Evolutionary conservation across 2,113 vertebrate species (phyloP), one percentile per base, ranked within the genome.

Genomic region (Melospiza georgiana): DNA sequence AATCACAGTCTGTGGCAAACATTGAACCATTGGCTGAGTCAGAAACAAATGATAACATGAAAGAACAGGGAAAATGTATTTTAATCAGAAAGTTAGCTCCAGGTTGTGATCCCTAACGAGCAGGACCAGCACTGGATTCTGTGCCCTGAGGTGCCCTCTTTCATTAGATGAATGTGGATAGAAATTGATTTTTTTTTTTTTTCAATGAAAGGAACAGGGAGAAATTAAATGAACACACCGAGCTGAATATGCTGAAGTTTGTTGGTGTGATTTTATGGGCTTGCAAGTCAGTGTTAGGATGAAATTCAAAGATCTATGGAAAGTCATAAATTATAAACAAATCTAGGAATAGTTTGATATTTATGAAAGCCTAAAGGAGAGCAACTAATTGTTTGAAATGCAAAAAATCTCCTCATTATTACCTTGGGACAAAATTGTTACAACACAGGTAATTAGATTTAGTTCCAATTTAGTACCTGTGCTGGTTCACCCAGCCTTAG

Each of bases 41-140:
- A 97, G 88, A 89, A 94, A 31, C 74, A 89, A 94, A 96, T 17
- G 52, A 59, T 57, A 75, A 51, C 92, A 68, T 57, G 92, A 91
- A 95, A 93, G 86, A 91, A 63, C 65, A 90, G 57, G 54, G 84
- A 61, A 92, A 87, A 76, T 41, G 48, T 37, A 65, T 89, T 92
- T 92, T 72, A 93, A 89, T 90, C 65, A 78, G 68, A 80, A 83
- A 85, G 15, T 63, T 43, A 43, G 58, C 67, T 94, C 51, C 51
- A 93, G 91, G 74, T 82, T 74, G 71, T 62, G 78, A 72, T 95
- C 43, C 43, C 21, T 48, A 63, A 62, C 2, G 18, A 57, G 39
- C 73, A 81, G 76, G 43, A 84, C 31, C 58, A 58, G 44, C 68
- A 10, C 24, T 54, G 54, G 51, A 21, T 88, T 84, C 73, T 81